Evolutionary conservation across 2,888 invertebrate genomes (phyloP).

Genomic region (Chaitophorus viminalis): DNA sequence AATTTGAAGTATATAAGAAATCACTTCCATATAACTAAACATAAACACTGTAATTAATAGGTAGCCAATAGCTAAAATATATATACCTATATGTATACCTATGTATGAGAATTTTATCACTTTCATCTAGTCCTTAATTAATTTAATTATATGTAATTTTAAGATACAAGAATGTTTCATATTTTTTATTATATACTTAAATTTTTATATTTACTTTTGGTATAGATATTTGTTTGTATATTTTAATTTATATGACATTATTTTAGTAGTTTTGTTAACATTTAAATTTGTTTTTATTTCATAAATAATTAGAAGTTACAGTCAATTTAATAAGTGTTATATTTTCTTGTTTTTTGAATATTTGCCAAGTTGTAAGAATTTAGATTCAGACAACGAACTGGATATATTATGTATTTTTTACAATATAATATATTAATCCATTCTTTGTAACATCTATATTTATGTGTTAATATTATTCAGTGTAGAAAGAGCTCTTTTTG

Average conservation of each 20-base stretch:
- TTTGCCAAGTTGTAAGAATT: slow-evolving; percentile 35
- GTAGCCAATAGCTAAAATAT: no score
- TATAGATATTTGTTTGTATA: background rate
- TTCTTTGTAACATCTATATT: background rate
- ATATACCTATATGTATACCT: no score
- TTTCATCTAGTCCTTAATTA: background rate
- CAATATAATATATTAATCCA: background rate
- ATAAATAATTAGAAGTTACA: background rate
- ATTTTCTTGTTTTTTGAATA: slow-evolving; percentile 26
- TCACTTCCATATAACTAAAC: no score
- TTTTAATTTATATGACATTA: no score
- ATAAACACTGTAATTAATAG: no score
- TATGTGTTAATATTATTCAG: no score
- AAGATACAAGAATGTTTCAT: background rate
- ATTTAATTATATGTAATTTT: background rate
- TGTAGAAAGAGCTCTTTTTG: no score
- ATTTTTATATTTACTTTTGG: background rate
- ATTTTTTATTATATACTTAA: background rate
- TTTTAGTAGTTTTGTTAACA: background rate
- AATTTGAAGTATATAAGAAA: no score
- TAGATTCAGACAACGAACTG: slow-evolving; percentile 29
- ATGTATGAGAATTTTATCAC: background rate
- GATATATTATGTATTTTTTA: slow-evolving; percentile 32
- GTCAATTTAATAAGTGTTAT: background rate
- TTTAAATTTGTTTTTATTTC: background rate